These are phyloP conservation scores for Marronus borbonicus DNA, from an alignment of 2,888 invertebrate species.

Conservation along the genomic window DNA sequence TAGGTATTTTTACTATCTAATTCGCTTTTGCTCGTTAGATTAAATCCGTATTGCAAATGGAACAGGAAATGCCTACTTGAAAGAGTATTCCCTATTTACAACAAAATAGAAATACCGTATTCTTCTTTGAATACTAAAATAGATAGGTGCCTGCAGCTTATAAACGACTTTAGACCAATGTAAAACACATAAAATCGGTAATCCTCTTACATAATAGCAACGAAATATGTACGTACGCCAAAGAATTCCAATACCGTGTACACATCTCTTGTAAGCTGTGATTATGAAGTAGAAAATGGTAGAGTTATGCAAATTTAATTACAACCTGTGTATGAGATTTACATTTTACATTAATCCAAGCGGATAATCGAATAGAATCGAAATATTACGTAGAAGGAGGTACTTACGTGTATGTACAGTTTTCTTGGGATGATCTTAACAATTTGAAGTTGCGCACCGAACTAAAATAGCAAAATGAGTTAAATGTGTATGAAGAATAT, in stretches of 20 bases:
- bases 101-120: too few relatives aligned
- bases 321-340: not conserved
- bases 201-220: not conserved
- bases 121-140: too few relatives aligned
- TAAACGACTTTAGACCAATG: too few relatives aligned
- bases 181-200: not conserved
- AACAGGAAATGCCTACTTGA: too few relatives aligned
- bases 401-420: conserved; percentile 7
- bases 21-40: too few relatives aligned
- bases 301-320: not conserved
- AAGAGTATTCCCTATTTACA: too few relatives aligned
- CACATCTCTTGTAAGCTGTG: not conserved
- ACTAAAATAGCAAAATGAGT: conserved; percentile 55
- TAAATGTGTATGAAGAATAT: conserved; percentile 58
- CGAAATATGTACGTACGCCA: too few relatives aligned
- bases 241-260: not conserved
- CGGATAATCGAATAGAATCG: not conserved
- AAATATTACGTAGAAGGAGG: not conserved
- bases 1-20: too few relatives aligned
- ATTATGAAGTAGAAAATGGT: not conserved
- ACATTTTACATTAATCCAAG: not conserved
- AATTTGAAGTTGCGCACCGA: conserved; percentile 50
- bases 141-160: too few relatives aligned
- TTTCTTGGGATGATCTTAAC: conserved; percentile 39
- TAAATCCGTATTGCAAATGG: too few relatives aligned